Base-by-base conservation (phyloP, 2,888 invertebrate genomes). In the Trileptium ribeirensis region DNA sequence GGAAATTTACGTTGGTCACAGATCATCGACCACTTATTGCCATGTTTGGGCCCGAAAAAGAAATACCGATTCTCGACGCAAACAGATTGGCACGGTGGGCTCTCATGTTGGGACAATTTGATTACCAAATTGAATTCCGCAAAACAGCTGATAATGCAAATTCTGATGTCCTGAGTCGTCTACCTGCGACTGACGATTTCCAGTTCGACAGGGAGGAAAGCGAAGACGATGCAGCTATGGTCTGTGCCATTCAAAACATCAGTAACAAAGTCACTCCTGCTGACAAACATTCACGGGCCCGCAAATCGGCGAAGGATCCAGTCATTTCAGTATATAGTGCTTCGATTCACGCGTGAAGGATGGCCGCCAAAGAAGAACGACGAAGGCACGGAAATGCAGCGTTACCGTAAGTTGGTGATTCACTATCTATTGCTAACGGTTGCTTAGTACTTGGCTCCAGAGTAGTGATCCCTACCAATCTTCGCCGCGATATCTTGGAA, bases 81-180 rank as follows among this genome's bases (percentile, higher is more conserved):
- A 82, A 67, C 3, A 83, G 82, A 3, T 37, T 82, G 19, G 83
- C 74, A 29, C 38, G 81, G 15, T 84, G 83, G 83, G 80, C 82
- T 0, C 67, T 84, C n/a, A 33, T 39, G 3, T 70, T 31, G 31
- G 74, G 29, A n/a, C 67, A 79, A 79, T 79, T n/a, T 15, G 29
- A 79, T 29, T 77, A 77, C 77, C 33, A 31, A 37, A 77, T 77
- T 24, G 77, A 77, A n/a, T 77, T 8, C 38, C 33, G 79, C 15
- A 75, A 79, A 29, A 79, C 79, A 24, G 15, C 79, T 3, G 75
- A 79, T 74, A 79, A 83, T 34, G 82, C 39, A 24, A 83, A 83
- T 70, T 82, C 83, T 39, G 83, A 84, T 77, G 81, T 79, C 15
- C 79, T 83, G 15, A 85, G 84, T 83, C 83, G 83, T 19, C 29